A percentile compares a stretch with the other conserved stretches of the same genome.
phyloP scores from a whole-genome alignment of 2,113 vertebrate species.

The Petaurus breviceps region DNA sequence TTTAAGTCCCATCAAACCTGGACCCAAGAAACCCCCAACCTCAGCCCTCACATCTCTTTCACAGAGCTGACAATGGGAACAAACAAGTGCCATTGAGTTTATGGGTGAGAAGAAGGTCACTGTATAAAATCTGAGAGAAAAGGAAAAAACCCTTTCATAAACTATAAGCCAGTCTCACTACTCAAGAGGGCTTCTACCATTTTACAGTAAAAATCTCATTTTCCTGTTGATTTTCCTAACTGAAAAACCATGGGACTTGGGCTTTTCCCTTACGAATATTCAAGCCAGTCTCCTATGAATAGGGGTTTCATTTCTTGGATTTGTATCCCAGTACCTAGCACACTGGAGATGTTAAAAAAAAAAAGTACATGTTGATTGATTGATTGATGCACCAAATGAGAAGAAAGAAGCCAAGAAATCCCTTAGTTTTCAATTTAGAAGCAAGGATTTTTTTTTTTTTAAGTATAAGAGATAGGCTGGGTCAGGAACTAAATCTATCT shows the following conservation, averaged over 20 bases:
- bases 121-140: not conserved
- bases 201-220: not conserved
- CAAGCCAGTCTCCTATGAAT: not conserved
- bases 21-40: not conserved
- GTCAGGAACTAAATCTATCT: not conserved
- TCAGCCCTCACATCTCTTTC: slow-evolving; percentile 1
- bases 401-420: not conserved
- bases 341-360: not conserved
- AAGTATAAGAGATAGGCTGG: not conserved
- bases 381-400: not conserved
- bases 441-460: not conserved
- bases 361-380: not conserved
- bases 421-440: not conserved
- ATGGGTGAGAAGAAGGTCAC: not conserved
- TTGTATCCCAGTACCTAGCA: not conserved
- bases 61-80: not conserved
- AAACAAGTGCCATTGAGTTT: not conserved
- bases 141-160: not conserved
- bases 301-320: not conserved
- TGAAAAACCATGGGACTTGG: not conserved
- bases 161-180: not conserved
- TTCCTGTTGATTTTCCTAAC: not conserved
- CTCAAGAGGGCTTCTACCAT: not conserved
- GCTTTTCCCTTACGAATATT: not conserved
- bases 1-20: not conserved